Base-by-base conservation (phyloP, 23 tunicate genomes). In the Clavelina lepadiformis region DNA sequence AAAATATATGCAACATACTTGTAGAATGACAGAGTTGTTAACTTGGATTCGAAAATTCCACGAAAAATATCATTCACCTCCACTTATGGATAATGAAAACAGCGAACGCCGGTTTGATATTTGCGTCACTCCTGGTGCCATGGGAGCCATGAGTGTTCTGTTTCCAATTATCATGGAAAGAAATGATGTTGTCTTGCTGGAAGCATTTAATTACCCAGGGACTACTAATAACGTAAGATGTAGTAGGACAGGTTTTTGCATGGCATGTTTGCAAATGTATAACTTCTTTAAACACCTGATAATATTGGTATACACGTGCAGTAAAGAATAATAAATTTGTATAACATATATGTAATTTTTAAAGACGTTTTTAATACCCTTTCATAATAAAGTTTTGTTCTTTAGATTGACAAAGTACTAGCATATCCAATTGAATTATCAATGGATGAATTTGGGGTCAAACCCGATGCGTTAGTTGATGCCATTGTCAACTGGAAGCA, bases 81-180 rank as follows among this genome's bases (percentile, higher is more conserved):
- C 72, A 5, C 28, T 8, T 46, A 35, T 66, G 6, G 47, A 66
- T 27, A 35, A 66, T 26, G 20, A 35, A 23, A 46, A 66, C 35
- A 23, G 30, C 19, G 3, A 8, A 11, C 5, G 22, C 6, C 33
- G 36, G 24, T 66, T 63, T 63, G 49, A 46, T 66, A 19, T 27
- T 8, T 46, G 56, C 30, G 35, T 46, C 34, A 66, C 57, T 46
- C 3, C 68, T 15, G 36, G 36, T 28, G 69, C 71, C 35, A 63
- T 63, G 81, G 81, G 81, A 35, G 81, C 63, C 3, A 51, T 75
- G 62, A 34, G 52, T 51, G n/a, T 63, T 8, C 59, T 75, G 35
- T 63, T 75, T 50, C 50, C 65, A n/a, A 23, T 31, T 2, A 33
- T 50, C 1, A 31, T 63, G 2, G 24, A 47, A 63, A 35, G 24